Conservation (phyloP, 2,797 vertebrate species). For the Dipus sagitta region DNA sequence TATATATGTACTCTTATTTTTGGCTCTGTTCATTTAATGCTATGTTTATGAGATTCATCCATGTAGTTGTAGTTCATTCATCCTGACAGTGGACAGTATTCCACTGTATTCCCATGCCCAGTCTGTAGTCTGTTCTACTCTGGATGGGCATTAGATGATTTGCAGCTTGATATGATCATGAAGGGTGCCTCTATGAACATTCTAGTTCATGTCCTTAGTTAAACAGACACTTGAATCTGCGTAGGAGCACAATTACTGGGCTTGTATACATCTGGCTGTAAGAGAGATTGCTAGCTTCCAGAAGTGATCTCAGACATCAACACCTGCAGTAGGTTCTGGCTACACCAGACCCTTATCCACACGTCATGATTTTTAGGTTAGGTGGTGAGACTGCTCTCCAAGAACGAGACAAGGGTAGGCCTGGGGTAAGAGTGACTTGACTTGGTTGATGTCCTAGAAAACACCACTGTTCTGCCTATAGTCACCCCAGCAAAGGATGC, state of each 20-base stretch:
- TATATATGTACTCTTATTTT: background rate
- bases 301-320: conserved; percentile 22
- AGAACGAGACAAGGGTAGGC: background rate
- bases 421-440: conserved; percentile 27
- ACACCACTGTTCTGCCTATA: background rate
- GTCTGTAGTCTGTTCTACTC: background rate
- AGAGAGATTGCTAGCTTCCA: background rate
- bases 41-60: background rate
- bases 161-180: background rate
- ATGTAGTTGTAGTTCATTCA: background rate
- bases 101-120: background rate
- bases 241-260: background rate
- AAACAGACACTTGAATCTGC: background rate
- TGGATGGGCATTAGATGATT: background rate
- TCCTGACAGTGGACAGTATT: background rate
- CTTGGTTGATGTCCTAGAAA: conserved; percentile 16
- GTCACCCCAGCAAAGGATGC: background rate
- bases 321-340: background rate
- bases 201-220: background rate
- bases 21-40: background rate
- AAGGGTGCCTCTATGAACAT: background rate
- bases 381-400: conserved; percentile 36
- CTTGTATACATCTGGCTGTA: background rate
- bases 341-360: background rate
- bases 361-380: background rate